These are phyloP conservation scores for Amniataba percoides DNA, from an alignment of 2,797 vertebrate species.

Conservation along the genomic window DNA sequence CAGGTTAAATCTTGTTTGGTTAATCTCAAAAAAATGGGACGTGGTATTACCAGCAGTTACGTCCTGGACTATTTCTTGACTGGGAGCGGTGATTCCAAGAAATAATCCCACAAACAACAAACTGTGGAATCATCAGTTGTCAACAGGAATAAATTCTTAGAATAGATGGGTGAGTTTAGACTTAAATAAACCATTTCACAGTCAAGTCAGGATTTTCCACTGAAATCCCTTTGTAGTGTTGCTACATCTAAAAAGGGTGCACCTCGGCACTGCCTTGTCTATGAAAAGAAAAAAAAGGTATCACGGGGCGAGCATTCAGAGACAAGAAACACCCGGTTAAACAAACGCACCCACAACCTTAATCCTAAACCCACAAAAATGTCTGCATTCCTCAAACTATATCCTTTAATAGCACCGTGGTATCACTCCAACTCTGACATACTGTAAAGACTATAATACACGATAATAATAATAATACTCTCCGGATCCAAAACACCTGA, in stretches of 20 bases:
- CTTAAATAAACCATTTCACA: no score
- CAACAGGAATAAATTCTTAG: background rate
- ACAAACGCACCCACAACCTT: background rate
- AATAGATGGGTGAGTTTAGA: no score
- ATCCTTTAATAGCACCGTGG: background rate
- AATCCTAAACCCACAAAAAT: conserved; percentile 17
- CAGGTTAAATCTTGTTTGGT: background rate
- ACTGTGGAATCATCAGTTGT: no score
- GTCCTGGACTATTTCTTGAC: background rate
- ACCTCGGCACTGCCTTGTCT: background rate
- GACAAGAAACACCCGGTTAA: background rate
- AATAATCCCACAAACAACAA: background rate
- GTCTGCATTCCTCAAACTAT: conserved; percentile 34
- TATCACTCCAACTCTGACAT: conserved; percentile 4
- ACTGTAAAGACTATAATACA: background rate
- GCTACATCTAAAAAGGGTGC: background rate
- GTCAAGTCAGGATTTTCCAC: background rate
- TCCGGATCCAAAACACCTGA: conserved; percentile 20
- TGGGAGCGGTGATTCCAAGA: background rate
- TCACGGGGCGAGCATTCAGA: background rate
- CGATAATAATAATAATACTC: background rate
- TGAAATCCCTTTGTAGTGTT: background rate
- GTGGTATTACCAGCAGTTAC: background rate
- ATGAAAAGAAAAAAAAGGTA: background rate
- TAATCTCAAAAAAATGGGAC: background rate